These are phyloP conservation scores for Centropus unirufus DNA, from an alignment of 2,113 vertebrate genomes.

Conservation along the genomic window DNA sequence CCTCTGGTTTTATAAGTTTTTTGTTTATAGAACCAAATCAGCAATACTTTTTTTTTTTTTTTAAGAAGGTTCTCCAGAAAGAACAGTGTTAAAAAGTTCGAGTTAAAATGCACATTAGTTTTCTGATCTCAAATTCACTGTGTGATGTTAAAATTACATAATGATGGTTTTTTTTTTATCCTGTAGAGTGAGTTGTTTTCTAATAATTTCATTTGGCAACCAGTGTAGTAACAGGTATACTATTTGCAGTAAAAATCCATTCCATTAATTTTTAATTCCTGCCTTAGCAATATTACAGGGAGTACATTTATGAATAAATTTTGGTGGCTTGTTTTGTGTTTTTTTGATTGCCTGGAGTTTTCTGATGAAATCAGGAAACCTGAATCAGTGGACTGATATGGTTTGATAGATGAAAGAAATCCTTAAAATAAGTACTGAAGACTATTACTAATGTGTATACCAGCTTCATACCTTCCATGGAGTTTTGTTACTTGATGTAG, in stretches of 20 bases:
- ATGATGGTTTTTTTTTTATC: background rate
- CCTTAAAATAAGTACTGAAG: background rate
- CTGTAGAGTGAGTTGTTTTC: background rate
- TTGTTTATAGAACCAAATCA: background rate
- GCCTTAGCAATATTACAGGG: background rate
- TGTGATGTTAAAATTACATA: background rate
- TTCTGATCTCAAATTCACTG: background rate
- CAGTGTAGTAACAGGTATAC: background rate
- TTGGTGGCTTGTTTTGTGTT: background rate
- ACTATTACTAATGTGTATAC: background rate
- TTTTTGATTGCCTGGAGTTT: background rate
- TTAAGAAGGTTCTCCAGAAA: background rate
- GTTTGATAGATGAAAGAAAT: background rate
- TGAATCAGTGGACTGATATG: background rate
- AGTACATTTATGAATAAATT: background rate
- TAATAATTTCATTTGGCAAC: background rate
- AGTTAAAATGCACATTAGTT: background rate
- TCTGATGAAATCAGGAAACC: background rate
- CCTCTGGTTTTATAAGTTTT: background rate
- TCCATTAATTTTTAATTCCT: background rate
- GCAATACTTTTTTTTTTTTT: background rate
- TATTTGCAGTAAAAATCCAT: background rate
- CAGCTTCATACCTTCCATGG: background rate
- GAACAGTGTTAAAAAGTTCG: background rate
- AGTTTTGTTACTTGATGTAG: background rate